phyloP scores from a whole-genome alignment of 2,888 invertebrate genomes.

The Cryptosula pallasiana region DNA sequence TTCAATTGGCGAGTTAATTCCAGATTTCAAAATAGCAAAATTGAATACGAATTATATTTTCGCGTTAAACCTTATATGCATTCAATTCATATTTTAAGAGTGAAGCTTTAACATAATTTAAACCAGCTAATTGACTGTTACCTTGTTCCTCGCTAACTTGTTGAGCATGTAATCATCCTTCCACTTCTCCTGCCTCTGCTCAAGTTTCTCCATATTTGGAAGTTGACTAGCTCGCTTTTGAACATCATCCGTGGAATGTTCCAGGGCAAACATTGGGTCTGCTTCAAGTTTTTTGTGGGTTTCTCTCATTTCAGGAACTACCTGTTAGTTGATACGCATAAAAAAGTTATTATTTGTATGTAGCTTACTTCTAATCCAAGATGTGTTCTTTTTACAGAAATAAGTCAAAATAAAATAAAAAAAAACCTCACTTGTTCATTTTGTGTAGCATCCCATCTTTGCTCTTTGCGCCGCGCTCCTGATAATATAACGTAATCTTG shows the following conservation, averaged over 20 bases:
- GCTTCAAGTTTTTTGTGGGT: constrained; percentile 77
- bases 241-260: constrained; percentile 78
- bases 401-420: too few species aligned
- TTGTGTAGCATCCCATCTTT: constrained; percentile 93
- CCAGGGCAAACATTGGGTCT: constrained; percentile 96
- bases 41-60: too few species aligned
- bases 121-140: too few species aligned
- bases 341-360: too few species aligned
- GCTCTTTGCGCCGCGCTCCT: constrained; percentile 92
- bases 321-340: too few species aligned
- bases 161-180: constrained; percentile 90
- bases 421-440: constrained; percentile 68
- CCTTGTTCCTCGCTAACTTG: constrained; percentile 72
- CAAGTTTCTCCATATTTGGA: constrained; percentile 64
- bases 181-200: constrained; percentile 73
- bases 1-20: too few species aligned
- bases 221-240: constrained; percentile 35
- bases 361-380: too few species aligned
- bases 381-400: too few species aligned
- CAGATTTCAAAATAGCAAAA: too few species aligned
- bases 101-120: too few species aligned
- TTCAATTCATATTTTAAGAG: too few species aligned
- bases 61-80: too few species aligned
- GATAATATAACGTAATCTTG: constrained; percentile 91
- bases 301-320: constrained; percentile 23